Evolutionary conservation across 2,113 vertebrate genomes (phyloP).

Genomic region (Cheirogaleus medius): DNA sequence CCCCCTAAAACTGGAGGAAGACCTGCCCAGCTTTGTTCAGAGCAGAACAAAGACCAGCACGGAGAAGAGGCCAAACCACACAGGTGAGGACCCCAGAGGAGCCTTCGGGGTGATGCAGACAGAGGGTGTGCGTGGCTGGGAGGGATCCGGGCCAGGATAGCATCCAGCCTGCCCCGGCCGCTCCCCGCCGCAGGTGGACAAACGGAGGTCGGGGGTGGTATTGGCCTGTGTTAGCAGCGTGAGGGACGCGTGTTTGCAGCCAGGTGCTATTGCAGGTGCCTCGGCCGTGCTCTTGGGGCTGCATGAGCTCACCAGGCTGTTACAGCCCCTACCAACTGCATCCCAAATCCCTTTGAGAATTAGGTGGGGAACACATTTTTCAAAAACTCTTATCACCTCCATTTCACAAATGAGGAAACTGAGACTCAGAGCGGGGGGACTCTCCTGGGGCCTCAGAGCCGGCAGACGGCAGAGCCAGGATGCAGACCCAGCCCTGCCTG

Average conservation of each 20-base stretch:
- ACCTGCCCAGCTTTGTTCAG: neutral
- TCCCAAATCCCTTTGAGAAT: neutral
- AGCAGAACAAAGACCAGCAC: neutral
- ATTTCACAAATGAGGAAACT: neutral
- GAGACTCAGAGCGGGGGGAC: neutral
- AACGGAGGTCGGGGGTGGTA: fast-evolving
- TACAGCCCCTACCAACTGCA: neutral
- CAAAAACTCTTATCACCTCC: neutral
- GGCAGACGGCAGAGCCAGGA: neutral
- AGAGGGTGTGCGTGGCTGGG: neutral
- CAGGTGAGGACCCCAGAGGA: neutral
- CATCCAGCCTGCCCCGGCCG: neutral
- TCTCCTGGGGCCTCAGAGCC: neutral
- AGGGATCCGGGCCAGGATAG: neutral
- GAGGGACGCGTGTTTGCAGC: fast-evolving
- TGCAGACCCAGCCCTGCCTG: neutral
- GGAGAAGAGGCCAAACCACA: neutral
- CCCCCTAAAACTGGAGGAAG: neutral
- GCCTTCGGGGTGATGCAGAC: neutral
- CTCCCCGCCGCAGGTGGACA: neutral
- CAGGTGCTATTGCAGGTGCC: fast-evolving
- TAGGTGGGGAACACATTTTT: neutral
- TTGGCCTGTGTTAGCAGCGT: neutral
- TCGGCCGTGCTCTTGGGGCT: neutral
- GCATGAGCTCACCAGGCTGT: neutral